Conservation (phyloP, 1,140 invertebrate species). For the Drosophila arizonae region DNA sequence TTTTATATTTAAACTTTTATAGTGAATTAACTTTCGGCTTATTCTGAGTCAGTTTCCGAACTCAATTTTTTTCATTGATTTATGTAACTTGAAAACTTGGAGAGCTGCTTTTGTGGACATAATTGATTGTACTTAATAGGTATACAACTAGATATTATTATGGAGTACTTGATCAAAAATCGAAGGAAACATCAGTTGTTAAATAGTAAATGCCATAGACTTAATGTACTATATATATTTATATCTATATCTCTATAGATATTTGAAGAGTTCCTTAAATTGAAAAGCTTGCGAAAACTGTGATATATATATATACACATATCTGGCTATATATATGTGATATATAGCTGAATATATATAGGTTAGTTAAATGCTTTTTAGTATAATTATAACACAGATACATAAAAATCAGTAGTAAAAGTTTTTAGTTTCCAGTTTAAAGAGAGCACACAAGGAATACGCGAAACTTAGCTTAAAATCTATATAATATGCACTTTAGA, state of each 20-base stretch:
- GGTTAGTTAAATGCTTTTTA: slow-evolving; percentile 10
- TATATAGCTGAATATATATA: slow-evolving; percentile 1
- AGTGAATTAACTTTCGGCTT: slow-evolving; percentile 13
- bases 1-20: slow-evolving; percentile 1
- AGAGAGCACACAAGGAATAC: slow-evolving; percentile 40
- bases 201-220: slow-evolving; percentile 36
- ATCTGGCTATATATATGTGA: slow-evolving; percentile 15
- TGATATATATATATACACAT: slow-evolving; percentile 19
- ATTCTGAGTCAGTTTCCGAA: slow-evolving; percentile 1
- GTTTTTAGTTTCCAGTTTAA: slow-evolving; percentile 30
- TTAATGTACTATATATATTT: slow-evolving; percentile 14
- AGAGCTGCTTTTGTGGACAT: slow-evolving; percentile 19
- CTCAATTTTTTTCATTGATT: neutral
- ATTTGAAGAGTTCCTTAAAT: neutral
- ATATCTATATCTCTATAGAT: slow-evolving; percentile 2
- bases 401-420: slow-evolving; percentile 66
- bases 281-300: slow-evolving; percentile 4
- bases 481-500: slow-evolving; percentile 1
- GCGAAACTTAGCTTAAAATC: slow-evolving; percentile 29
- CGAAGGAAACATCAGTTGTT: slow-evolving; percentile 58
- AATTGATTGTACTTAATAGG: slow-evolving; percentile 71
- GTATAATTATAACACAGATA: slow-evolving; percentile 75
- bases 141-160: slow-evolving; percentile 36
- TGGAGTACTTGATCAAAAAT: slow-evolving; percentile 48
- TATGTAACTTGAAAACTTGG: slow-evolving; percentile 10